Evolutionary conservation across 2,888 invertebrate species (phyloP).

Genomic region (Aradus depressus): DNA sequence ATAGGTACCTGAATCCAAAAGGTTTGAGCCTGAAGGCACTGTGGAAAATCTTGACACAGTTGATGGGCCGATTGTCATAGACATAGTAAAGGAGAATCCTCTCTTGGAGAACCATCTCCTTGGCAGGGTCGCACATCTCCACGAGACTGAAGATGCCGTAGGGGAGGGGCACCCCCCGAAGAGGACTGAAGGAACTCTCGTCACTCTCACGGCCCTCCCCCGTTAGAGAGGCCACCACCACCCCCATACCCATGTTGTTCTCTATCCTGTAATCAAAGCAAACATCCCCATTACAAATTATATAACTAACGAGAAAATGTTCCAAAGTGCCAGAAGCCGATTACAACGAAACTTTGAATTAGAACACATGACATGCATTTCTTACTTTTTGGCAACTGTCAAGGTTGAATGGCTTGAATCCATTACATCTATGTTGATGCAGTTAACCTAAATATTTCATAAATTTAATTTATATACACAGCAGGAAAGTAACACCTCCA

Average conservation of each 20-base stretch:
- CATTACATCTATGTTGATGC: no score
- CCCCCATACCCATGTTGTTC: constrained; percentile 77
- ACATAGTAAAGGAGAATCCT: constrained; percentile 88
- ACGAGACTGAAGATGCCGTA: constrained; percentile 88
- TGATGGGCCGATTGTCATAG: constrained; percentile 90
- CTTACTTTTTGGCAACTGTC: no score
- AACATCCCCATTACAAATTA: neutral
- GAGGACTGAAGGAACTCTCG: constrained; percentile 77
- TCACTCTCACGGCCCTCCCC: constrained; percentile 84
- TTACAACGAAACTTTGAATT: no score
- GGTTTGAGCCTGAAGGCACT: constrained; percentile 75
- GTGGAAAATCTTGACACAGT: constrained; percentile 93
- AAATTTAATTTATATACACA: no score
- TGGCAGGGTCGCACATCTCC: constrained; percentile 91
- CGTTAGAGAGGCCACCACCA: constrained; percentile 79
- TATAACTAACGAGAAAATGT: constrained; percentile 3
- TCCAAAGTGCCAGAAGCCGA: constrained; percentile 1
- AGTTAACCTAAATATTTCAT: no score
- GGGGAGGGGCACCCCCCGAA: constrained; percentile 70
- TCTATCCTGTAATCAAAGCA: constrained; percentile 43
- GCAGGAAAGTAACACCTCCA: no score
- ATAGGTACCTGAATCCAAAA: constrained; percentile 60
- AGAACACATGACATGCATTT: no score
- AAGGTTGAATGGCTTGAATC: no score
- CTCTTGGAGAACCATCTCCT: constrained; percentile 81